phyloP scores from a whole-genome alignment of 2,888 invertebrate genomes.

The Napeogenes inachia region DNA sequence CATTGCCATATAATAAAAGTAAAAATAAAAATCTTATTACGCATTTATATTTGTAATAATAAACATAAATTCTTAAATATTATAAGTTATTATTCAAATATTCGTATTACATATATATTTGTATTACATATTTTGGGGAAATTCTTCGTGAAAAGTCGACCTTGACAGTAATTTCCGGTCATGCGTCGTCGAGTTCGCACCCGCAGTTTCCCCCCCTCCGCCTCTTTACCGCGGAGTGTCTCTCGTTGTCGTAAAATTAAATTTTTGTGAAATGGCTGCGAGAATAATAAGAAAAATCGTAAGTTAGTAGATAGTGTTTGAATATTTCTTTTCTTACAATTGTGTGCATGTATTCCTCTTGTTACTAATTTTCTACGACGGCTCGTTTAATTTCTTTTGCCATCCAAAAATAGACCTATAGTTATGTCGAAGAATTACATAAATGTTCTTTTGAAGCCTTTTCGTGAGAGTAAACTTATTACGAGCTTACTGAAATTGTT shows the following conservation, averaged over 20 bases:
- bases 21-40: neutral
- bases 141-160: constrained; percentile 32
- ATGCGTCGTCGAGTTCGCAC: constrained; percentile 66
- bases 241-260: constrained; percentile 53
- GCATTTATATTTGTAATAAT: neutral
- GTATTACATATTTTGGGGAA: neutral
- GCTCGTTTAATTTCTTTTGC: constrained; percentile 48
- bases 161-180: constrained; percentile 66
- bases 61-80: too few relatives aligned
- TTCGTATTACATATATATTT: too few relatives aligned
- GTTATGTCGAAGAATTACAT: constrained; percentile 77
- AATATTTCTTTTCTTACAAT: constrained; percentile 41
- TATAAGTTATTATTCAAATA: too few relatives aligned
- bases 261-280: constrained; percentile 72
- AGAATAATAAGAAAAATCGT: constrained; percentile 77
- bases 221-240: constrained; percentile 53
- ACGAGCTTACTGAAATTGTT: constrained; percentile 58
- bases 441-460: constrained; percentile 74
- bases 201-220: constrained; percentile 60
- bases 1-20: neutral
- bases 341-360: constrained; percentile 52
- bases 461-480: constrained; percentile 72
- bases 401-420: constrained; percentile 75
- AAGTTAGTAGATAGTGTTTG: constrained; percentile 63
- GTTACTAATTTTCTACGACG: constrained; percentile 37